phyloP scores from a whole-genome alignment of 1,140 invertebrate genomes.

The Leptinotarsa lineolata region DNA sequence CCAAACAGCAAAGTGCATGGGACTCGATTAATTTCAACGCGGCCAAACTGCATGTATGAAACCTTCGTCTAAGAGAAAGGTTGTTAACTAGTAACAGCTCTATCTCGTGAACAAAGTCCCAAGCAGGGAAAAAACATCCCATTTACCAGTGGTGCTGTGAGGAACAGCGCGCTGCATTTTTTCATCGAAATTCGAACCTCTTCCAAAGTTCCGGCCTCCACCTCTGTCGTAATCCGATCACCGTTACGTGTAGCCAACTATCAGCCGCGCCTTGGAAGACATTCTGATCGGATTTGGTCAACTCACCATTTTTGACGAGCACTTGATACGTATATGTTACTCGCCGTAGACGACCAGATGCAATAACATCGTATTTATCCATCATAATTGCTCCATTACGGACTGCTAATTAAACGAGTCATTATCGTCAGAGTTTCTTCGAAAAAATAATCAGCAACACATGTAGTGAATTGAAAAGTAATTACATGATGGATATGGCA shows the following conservation, averaged over 20 bases:
- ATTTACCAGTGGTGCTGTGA: no score
- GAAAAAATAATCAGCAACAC: constrained; percentile 11
- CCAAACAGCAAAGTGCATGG: no score
- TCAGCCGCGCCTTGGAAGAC: constrained; percentile 11
- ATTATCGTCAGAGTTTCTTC: constrained; percentile 8
- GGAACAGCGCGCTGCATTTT: no score
- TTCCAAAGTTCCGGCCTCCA: not conserved
- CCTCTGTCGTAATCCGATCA: not conserved
- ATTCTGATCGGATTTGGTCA: constrained; percentile 18
- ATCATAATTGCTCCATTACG: constrained; percentile 18
- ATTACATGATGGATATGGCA: not conserved
- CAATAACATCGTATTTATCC: constrained; percentile 14
- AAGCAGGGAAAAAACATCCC: no score
- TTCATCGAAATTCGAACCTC: no score
- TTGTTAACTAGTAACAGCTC: no score
- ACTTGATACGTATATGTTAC: not conserved
- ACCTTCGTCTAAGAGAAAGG: no score
- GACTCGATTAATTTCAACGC: no score
- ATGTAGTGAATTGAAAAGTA: not conserved
- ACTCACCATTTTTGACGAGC: constrained; percentile 4
- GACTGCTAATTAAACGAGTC: constrained; percentile 2
- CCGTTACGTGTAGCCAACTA: not conserved
- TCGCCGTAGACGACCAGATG: constrained; percentile 1
- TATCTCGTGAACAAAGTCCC: no score
- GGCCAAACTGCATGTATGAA: no score